Evolutionary conservation across 2,113 vertebrate species (phyloP).

Genomic region (Poeciliopsis occidentalis): DNA sequence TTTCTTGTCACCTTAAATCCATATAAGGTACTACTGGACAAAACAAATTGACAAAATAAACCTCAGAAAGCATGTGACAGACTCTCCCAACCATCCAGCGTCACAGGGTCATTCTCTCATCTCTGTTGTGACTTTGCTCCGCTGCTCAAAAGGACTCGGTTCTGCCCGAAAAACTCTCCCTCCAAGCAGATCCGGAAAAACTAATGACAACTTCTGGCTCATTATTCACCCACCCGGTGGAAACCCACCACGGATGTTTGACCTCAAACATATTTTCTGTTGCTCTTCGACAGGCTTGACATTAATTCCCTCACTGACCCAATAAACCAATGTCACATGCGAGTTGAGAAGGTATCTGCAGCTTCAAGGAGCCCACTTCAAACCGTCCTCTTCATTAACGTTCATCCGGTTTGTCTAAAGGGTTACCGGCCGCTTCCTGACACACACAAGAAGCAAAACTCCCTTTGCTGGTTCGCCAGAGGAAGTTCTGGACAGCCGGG

Average conservation of each 20-base stretch:
- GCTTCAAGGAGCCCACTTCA: background rate
- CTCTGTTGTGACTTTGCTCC: slow-evolving; percentile 23
- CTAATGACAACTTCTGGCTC: slow-evolving; percentile 35
- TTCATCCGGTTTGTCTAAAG: slow-evolving; percentile 3
- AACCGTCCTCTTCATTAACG: slow-evolving; percentile 17
- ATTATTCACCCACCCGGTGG: slow-evolving; percentile 29
- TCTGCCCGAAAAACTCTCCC: slow-evolving; percentile 25
- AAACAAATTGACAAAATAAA: too few relatives aligned
- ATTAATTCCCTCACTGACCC: slow-evolving; percentile 38
- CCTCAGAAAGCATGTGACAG: background rate
- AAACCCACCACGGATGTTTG: slow-evolving; percentile 40
- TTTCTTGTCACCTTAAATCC: too few relatives aligned
- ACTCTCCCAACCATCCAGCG: background rate
- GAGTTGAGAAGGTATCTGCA: slow-evolving; percentile 16
- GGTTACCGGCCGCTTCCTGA: slow-evolving; percentile 25
- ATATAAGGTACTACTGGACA: too few relatives aligned
- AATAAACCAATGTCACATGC: slow-evolving; percentile 43
- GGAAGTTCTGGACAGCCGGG: slow-evolving; percentile 69
- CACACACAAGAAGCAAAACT: slow-evolving; percentile 5
- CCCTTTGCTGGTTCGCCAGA: slow-evolving; percentile 24
- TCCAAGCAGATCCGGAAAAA: slow-evolving; percentile 37
- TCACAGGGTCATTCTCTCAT: background rate
- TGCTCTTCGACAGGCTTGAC: slow-evolving; percentile 32
- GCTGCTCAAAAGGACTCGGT: slow-evolving; percentile 24
- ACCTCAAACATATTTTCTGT: slow-evolving; percentile 29